Evolutionary conservation across 92 coral and sea anemone species (phyloP).

Genomic region (Montipora capitata): DNA sequence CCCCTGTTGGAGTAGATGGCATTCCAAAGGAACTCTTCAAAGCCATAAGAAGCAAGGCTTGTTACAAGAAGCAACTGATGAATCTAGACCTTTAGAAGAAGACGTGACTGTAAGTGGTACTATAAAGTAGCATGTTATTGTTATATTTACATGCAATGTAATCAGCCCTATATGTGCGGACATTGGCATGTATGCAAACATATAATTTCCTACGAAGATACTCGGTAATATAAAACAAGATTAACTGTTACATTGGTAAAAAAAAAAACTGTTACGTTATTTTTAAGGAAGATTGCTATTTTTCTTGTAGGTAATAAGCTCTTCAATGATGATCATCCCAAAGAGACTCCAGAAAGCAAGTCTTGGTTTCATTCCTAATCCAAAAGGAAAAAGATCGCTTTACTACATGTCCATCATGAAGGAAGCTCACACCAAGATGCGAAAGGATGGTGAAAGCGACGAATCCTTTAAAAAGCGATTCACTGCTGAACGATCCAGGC

Average conservation of each 20-base stretch:
- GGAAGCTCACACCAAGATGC: too few relatives aligned
- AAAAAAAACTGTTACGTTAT: too few relatives aligned
- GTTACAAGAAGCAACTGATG: slow-evolving; percentile 11
- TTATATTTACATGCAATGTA: background rate
- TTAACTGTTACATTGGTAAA: slow-evolving; percentile 11
- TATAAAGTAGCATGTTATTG: background rate
- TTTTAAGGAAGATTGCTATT: slow-evolving; percentile 12
- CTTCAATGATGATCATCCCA: slow-evolving; percentile 26
- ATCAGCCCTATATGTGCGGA: background rate
- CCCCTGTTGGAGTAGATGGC: slow-evolving; percentile 49
- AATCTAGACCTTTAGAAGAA: slow-evolving; percentile 4
- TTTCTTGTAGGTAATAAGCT: slow-evolving; percentile 24
- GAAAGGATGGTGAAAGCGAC: too few relatives aligned
- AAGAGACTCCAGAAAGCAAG: slow-evolving; percentile 18
- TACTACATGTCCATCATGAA: too few relatives aligned
- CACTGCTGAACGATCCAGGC: too few relatives aligned
- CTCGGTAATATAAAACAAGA: background rate
- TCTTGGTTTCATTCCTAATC: slow-evolving; percentile 27
- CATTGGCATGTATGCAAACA: too few relatives aligned
- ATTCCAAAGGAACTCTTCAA: slow-evolving; percentile 49
- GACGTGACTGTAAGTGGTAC: slow-evolving; percentile 6
- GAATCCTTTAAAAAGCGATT: too few relatives aligned
- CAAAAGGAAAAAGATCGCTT: slow-evolving; percentile 6
- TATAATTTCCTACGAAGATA: background rate
- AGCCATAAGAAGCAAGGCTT: slow-evolving; percentile 45